phyloP scores from a whole-genome alignment of 1,140 invertebrate species.

The Hypothenemus hampei region DNA sequence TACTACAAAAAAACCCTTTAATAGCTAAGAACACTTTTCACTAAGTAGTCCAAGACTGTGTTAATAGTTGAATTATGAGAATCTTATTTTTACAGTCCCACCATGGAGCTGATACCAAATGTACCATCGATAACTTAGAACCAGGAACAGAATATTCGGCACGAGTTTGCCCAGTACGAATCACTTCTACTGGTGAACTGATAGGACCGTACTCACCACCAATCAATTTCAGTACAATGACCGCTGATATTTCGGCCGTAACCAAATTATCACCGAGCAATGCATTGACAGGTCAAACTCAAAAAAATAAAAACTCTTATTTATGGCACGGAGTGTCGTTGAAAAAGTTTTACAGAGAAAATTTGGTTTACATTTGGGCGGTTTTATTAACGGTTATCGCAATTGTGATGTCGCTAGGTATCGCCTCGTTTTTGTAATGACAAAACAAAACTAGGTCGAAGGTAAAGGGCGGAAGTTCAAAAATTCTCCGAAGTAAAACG shows the following conservation, averaged over 20 bases:
- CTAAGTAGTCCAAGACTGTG: no score
- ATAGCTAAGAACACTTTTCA: no score
- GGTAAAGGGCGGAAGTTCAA: no score
- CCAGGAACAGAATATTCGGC: slow-evolving; percentile 66
- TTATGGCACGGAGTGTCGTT: slow-evolving; percentile 40
- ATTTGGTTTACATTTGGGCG: slow-evolving; percentile 60
- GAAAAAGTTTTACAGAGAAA: slow-evolving; percentile 57
- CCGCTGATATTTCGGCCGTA: slow-evolving; percentile 38
- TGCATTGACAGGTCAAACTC: slow-evolving; percentile 21
- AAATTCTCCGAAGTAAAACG: no score
- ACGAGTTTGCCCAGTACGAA: slow-evolving; percentile 67
- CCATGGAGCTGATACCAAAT: slow-evolving; percentile 60
- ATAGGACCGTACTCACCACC: slow-evolving; percentile 61
- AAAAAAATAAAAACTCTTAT: slow-evolving; percentile 22
- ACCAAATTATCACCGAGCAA: slow-evolving; percentile 33
- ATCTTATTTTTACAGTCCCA: slow-evolving; percentile 57
- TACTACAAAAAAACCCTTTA: no score
- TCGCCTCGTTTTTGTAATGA: slow-evolving; percentile 34
- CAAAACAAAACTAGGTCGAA: no score
- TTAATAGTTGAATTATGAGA: no score
- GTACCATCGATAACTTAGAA: slow-evolving; percentile 60
- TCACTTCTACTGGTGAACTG: slow-evolving; percentile 51
- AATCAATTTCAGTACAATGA: slow-evolving; percentile 51
- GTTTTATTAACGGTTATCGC: slow-evolving; percentile 58
- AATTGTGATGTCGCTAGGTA: slow-evolving; percentile 54